Evolutionary conservation across 2,113 vertebrate species (phyloP).

Genomic region (Hyperoodon ampullatus): DNA sequence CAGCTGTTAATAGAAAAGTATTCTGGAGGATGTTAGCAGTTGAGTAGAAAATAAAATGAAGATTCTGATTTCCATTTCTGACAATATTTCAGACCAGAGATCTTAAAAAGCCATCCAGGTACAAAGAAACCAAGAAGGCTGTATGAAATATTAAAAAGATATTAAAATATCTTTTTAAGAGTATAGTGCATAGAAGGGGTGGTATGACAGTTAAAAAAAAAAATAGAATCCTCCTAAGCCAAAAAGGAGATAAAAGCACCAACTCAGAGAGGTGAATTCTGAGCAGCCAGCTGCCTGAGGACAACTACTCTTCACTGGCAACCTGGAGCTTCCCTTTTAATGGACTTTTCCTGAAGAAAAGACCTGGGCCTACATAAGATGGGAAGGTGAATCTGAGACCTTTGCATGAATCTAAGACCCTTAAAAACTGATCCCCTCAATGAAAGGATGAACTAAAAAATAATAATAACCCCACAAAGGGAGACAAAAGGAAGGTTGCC

Average conservation of each 20-base stretch:
- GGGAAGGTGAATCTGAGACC: neutral
- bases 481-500: neutral
- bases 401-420: neutral
- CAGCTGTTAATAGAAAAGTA: constrained; percentile 3
- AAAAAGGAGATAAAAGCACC: neutral
- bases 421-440: neutral
- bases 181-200: neutral
- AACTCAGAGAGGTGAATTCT: neutral
- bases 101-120: neutral
- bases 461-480: neutral
- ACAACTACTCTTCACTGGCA: neutral
- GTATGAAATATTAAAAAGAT: neutral
- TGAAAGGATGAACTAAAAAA: neutral
- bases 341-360: neutral
- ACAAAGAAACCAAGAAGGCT: constrained; percentile 46
- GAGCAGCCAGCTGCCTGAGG: neutral
- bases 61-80: constrained; percentile 30
- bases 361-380: no score
- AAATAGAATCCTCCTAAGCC: neutral
- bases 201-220: neutral
- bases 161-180: constrained; percentile 14
- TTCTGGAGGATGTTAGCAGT: neutral
- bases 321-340: neutral
- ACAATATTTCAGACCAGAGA: neutral
- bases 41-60: constrained; percentile 54